Evolutionary conservation across 2,113 vertebrate species (phyloP).

Genomic region (Pelvicachromis taeniatus): DNA sequence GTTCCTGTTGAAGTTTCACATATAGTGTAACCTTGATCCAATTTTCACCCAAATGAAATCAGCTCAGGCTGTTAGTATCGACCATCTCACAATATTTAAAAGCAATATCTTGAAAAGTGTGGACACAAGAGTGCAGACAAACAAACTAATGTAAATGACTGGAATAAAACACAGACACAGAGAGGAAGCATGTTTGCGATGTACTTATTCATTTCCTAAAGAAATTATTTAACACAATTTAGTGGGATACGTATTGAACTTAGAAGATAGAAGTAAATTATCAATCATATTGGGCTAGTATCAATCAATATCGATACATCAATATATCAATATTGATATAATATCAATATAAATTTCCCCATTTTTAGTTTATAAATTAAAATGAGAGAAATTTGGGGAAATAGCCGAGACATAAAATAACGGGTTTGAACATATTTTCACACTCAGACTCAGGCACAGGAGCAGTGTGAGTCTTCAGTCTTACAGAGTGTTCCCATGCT

Average conservation of each 20-base stretch:
- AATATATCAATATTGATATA: too few relatives aligned
- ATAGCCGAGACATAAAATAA: background rate
- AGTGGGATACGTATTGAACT: background rate
- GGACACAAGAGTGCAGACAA: background rate
- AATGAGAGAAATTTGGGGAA: background rate
- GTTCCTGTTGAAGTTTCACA: background rate
- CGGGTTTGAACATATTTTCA: background rate
- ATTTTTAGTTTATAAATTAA: background rate
- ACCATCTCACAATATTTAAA: background rate
- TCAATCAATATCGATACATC: too few relatives aligned
- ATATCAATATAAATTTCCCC: background rate
- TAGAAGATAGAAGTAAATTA: background rate
- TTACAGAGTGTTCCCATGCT: background rate
- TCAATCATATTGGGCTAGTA: too few relatives aligned
- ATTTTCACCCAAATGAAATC: background rate
- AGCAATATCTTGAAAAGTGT: background rate
- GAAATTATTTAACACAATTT: background rate
- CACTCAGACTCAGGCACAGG: background rate
- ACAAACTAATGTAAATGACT: background rate
- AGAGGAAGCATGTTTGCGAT: background rate
- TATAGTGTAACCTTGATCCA: background rate
- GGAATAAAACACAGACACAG: background rate
- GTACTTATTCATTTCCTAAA: background rate
- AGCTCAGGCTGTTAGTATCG: background rate
- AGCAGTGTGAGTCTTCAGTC: background rate